Evolutionary conservation across 1,140 invertebrate genomes (phyloP), one percentile per base, ranked within the genome.

Genomic region (Apis dorsata): DNA sequence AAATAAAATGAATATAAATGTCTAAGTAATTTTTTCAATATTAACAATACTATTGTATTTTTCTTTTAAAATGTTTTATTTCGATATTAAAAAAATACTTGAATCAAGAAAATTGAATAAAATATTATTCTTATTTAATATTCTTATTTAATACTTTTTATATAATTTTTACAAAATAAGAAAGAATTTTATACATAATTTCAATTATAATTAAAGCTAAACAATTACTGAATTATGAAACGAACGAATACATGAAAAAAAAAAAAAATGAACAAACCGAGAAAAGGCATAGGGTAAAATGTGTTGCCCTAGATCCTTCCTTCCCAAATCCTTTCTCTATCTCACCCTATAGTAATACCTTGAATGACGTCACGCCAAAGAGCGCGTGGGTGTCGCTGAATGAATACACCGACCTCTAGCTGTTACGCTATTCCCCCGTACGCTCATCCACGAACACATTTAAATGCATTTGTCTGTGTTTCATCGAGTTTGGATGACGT

Each of bases 341-440:
- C 76, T 28, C 51, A 57, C 81, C 86, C 79, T 66, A 1, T 7
- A 7, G 34, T 63, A 70, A 69, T 53, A 49, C 74, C 78, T 83
- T 78, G 85, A 83, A 84, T 90, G 89, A 90, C 89, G 89, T 90
- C 89, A 90, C 71, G 2, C 17, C 75, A 83, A 44, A 63, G 80
- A 87, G 71, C 72, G 85, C 78, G 89, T 78, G 80, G 89, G 89
- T 60, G 89, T 74, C 75, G 55, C 77, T 89, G 88, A 90, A 90
- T 90, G 88, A 88, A 90, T 65, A 60, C 57, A 55, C 21, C 62
- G 13, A 17, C 15, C 57, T 24, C 24, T 4, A 28, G 17, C 53
- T 17, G 63, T 60, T 34, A 76, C 62, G 79, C 17, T 51, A 28
- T 72, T 68, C 21, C 9, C 8, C 13, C 24, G 51, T 34, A 21